phyloP scores from a whole-genome alignment of 1,140 invertebrate species.

The Stegodyphus dumicola region DNA sequence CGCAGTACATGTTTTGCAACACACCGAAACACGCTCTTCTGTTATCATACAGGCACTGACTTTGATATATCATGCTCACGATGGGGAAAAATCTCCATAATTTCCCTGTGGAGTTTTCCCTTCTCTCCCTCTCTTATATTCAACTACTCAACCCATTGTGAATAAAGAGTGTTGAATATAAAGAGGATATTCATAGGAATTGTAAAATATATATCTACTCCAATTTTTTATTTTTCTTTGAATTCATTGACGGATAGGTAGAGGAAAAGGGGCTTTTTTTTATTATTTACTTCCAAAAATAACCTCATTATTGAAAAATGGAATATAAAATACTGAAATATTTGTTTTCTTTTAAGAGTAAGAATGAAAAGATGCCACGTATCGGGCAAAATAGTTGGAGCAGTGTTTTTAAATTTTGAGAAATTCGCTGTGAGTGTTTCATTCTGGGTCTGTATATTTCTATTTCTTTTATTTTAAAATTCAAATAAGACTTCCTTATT shows the following conservation, averaged over 20 bases:
- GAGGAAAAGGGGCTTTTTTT: not conserved
- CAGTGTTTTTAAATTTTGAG: too few relatives aligned
- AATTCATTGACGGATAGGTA: conserved; percentile 27
- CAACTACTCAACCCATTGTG: not conserved
- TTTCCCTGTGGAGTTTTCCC: conserved; percentile 17
- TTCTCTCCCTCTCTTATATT: conserved; percentile 13
- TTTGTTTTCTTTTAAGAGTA: too few relatives aligned
- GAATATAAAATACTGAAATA: too few relatives aligned
- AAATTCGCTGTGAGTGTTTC: too few relatives aligned
- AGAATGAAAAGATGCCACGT: too few relatives aligned
- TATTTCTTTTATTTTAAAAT: too few relatives aligned
- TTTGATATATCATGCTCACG: conserved; percentile 26
- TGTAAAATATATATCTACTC: conserved; percentile 37
- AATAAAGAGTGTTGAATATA: conserved; percentile 47
- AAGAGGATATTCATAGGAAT: conserved; percentile 46
- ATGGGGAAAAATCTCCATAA: conserved; percentile 18
- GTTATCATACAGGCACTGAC: conserved; percentile 34
- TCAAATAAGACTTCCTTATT: too few relatives aligned
- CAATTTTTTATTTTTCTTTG: not conserved
- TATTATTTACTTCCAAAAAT: not conserved
- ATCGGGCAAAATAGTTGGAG: too few relatives aligned
- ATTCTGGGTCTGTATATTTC: too few relatives aligned
- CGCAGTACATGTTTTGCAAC: not conserved
- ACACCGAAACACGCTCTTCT: not conserved
- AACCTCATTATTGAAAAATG: too few relatives aligned